Evolutionary conservation across 2,113 vertebrate genomes (phyloP).

Genomic region (Syngnathus floridae): DNA sequence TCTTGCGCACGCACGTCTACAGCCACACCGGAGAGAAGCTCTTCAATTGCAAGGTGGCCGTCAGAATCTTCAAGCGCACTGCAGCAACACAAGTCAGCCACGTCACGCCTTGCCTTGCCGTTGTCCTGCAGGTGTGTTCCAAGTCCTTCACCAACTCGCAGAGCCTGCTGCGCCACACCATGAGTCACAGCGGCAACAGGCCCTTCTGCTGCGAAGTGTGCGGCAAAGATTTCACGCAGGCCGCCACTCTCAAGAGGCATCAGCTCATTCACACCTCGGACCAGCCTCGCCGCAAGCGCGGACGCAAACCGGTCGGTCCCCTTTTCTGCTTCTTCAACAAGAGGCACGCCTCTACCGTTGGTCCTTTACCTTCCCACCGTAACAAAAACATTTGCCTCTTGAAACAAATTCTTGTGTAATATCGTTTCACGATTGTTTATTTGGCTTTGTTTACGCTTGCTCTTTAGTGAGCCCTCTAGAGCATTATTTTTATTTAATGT

Average conservation of each 20-base stretch:
- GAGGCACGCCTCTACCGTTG: not conserved
- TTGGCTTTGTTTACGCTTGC: not conserved
- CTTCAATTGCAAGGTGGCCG: slow-evolving; percentile 75
- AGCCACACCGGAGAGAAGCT: slow-evolving; percentile 86
- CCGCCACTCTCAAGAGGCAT: slow-evolving; percentile 82
- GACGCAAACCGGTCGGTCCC: slow-evolving; percentile 56
- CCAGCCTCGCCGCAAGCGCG: slow-evolving; percentile 52
- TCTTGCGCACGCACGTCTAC: slow-evolving; percentile 84
- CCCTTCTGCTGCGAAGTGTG: slow-evolving; percentile 78
- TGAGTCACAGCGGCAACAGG: slow-evolving; percentile 77
- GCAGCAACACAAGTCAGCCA: not conserved
- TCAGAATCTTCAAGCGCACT: not conserved
- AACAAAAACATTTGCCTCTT: not conserved
- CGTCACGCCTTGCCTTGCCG: slow-evolving; percentile 15
- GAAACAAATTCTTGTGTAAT: not conserved
- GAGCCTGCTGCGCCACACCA: slow-evolving; percentile 83
- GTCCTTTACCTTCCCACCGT: too few relatives aligned
- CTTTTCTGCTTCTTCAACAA: not conserved
- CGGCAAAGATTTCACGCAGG: slow-evolving; percentile 72
- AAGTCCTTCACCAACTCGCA: slow-evolving; percentile 85
- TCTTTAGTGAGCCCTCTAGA: not conserved
- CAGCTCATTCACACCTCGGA: slow-evolving; percentile 69
- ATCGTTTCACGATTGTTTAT: too few relatives aligned
- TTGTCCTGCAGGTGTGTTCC: slow-evolving; percentile 68
- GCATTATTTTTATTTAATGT: not conserved